Base-by-base conservation (phyloP, 2,113 vertebrate genomes). In the Pica pica region DNA sequence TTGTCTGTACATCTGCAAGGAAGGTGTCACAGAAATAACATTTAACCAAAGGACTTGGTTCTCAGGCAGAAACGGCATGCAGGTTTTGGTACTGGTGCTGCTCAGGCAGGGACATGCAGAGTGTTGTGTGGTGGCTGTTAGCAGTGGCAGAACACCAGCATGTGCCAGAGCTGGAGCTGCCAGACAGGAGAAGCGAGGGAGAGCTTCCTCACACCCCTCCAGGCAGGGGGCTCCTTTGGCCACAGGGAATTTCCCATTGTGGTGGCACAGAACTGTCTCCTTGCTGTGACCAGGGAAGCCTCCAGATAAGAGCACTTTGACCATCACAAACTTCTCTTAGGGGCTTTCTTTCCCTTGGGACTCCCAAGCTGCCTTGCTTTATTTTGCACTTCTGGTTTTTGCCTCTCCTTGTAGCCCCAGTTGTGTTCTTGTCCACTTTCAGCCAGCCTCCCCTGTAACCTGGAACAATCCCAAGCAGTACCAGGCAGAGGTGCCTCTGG, bases 31-130 rank as follows among this genome's bases (percentile, higher is more conserved):
- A 90, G 92, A 94, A 94, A 74, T 60, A 82, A 52, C 59, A 57
- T 78, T 91, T 83, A 93, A 88, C 35, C 77, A 35, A 83, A 76
- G 85, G 23, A 15, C 50, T 87, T 95, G 91, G 55, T 89, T 70
- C 74, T 74, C 50, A 47, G 90, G 83, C 83, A 95, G 91, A 63
- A 88, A 80, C 70, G 69, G n/a, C 91, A 85, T 4, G 4, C 50
- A 28, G 75, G 70, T 77, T 84, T 92, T 93, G 93, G 83, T 79
- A 56, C 26, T 59, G 80, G 73, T 71, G 70, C 79, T 92, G 90
- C 70, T 81, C 67, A 35, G 59, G 57, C 33, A 35, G 68, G 59
- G 84, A 77, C 69, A 84, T 61, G 65, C 46, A 6, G 88, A n/a
- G 21, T 56, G 49, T 67, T 89, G 69, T 35, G 15, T 30, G 0